A percentile compares a stretch with the other conserved stretches of the same genome.
Conservation (phyloP, 2,113 vertebrate genomes). For the Zapus hudsonius region DNA sequence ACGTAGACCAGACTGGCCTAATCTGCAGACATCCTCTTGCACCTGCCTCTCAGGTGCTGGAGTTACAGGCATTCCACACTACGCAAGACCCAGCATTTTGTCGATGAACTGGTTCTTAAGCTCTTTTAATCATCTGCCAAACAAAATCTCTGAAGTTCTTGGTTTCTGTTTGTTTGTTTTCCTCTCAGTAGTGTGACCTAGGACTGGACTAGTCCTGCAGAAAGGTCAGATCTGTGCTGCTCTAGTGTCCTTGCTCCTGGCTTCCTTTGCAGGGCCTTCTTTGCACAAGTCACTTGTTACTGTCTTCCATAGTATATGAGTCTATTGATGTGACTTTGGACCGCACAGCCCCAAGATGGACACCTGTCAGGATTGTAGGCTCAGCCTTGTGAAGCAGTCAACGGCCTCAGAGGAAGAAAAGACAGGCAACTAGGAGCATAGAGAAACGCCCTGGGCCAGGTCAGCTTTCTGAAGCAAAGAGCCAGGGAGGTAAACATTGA, state of each 20-base stretch:
- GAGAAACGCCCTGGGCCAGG: background rate
- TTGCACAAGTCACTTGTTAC: background rate
- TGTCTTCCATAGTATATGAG: slow-evolving; percentile 38
- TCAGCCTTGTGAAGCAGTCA: slow-evolving; percentile 2
- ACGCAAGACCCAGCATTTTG: background rate
- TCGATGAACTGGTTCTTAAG: slow-evolving; percentile 21
- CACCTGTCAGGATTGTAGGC: slow-evolving; percentile 27
- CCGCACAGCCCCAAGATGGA: slow-evolving; percentile 20
- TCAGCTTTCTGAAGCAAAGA: background rate
- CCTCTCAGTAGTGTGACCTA: background rate
- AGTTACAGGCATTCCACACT: background rate
- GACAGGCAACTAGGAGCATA: background rate
- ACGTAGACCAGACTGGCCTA: background rate
- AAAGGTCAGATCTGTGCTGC: background rate
- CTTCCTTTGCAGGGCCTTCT: slow-evolving; percentile 10
- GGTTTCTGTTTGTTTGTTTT: background rate
- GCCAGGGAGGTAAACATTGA: background rate
- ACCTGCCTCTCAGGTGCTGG: background rate
- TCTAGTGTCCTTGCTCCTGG: background rate
- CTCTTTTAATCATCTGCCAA: background rate
- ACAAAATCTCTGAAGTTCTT: slow-evolving; percentile 14
- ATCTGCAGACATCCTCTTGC: background rate
- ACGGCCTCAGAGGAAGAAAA: background rate
- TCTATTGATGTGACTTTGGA: slow-evolving; percentile 39
- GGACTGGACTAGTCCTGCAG: background rate